Percentiles rank a stretch among this genome's conserved stretches.
Evolutionary conservation across 2,888 invertebrate genomes (phyloP).

Genomic region (Lobophora halterata): DNA sequence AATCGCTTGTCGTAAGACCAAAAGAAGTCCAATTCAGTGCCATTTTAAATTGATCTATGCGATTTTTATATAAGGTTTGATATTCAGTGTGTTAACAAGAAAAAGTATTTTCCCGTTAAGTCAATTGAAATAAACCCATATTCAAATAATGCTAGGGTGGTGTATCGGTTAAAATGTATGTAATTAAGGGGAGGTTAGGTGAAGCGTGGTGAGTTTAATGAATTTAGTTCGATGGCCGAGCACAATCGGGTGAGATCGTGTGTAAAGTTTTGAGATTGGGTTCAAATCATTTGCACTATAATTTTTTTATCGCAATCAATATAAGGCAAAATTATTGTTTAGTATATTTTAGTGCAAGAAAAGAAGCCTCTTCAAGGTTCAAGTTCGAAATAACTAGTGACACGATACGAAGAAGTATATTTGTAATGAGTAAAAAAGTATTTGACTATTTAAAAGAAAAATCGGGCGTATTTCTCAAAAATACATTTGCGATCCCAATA

Average conservation of each 20-base stretch:
- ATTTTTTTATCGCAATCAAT: too few relatives aligned
- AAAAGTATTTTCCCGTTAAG: slow-evolving; percentile 46
- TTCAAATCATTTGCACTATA: slow-evolving; percentile 26
- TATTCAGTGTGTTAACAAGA: slow-evolving; percentile 6
- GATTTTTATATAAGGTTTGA: slow-evolving; percentile 1
- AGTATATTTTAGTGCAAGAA: too few relatives aligned
- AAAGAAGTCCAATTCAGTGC: background rate
- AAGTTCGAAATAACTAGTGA: too few relatives aligned
- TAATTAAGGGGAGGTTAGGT: slow-evolving; percentile 71
- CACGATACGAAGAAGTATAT: too few relatives aligned
- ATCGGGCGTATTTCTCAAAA: too few relatives aligned
- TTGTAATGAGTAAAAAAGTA: too few relatives aligned
- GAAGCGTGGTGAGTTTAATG: slow-evolving; percentile 71
- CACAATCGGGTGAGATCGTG: slow-evolving; percentile 41
- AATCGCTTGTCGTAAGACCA: slow-evolving; percentile 15
- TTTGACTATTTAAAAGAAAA: too few relatives aligned
- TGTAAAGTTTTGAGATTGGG: slow-evolving; percentile 37
- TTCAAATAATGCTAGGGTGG: slow-evolving; percentile 72
- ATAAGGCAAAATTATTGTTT: too few relatives aligned
- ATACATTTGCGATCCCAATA: too few relatives aligned
- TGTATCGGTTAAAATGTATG: slow-evolving; percentile 74
- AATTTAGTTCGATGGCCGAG: slow-evolving; percentile 61
- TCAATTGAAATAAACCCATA: slow-evolving; percentile 74
- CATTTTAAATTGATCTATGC: slow-evolving; percentile 7
- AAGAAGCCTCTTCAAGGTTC: too few relatives aligned